These are phyloP conservation scores for Eidolon helvum DNA, from an alignment of 2,113 vertebrate genomes.

Conservation along the genomic window DNA sequence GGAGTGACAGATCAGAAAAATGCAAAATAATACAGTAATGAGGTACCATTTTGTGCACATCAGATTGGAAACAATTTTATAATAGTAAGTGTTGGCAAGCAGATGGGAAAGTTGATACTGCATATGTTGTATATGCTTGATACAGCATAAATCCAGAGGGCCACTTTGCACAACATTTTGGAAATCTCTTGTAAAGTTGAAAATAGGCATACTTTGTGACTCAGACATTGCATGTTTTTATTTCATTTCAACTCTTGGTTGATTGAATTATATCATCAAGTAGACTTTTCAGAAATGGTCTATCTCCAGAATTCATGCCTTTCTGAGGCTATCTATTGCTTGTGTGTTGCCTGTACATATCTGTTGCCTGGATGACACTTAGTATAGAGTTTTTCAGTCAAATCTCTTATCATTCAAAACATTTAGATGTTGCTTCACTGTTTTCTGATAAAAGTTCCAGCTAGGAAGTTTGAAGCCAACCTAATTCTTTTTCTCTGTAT, in stretches of 20 bases:
- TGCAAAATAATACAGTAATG: neutral
- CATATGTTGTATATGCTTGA: neutral
- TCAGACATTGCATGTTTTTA: neutral
- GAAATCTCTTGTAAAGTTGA: neutral
- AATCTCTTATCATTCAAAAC: neutral
- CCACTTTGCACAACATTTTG: neutral
- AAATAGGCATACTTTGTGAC: neutral
- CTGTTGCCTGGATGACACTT: neutral
- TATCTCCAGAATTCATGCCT: neutral
- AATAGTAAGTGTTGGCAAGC: neutral
- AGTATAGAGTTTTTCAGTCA: neutral
- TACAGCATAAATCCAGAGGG: neutral
- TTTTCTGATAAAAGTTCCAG: neutral
- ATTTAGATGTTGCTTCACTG: neutral
- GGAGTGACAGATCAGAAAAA: neutral
- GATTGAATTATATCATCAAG: neutral
- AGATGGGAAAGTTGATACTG: neutral
- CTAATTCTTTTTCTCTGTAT: neutral
- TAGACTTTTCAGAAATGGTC: neutral
- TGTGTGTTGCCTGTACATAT: neutral
- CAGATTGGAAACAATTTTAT: neutral
- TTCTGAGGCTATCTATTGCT: neutral
- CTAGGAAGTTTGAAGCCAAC: neutral
- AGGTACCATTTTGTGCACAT: neutral
- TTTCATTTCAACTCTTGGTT: neutral